These are phyloP conservation scores for Drosophila subquinaria DNA, from an alignment of 2,888 invertebrate species.

Conservation along the genomic window DNA sequence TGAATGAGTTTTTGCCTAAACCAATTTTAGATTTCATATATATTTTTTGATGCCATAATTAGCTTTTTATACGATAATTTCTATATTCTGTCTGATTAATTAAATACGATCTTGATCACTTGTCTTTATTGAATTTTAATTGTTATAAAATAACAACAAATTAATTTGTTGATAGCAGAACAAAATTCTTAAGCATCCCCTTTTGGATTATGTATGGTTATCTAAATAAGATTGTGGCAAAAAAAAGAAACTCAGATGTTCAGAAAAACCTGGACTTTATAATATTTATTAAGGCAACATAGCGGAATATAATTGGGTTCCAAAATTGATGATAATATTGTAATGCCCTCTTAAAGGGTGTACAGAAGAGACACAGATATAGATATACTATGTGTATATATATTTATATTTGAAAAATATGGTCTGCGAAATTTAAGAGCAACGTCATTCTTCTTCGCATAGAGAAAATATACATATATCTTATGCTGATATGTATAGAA, in stretches of 20 bases:
- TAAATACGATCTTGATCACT: not conserved
- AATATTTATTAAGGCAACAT: not conserved
- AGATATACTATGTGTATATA: constrained; percentile 13
- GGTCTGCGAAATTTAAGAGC: constrained; percentile 50
- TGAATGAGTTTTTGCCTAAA: too few relatives aligned
- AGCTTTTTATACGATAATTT: too few relatives aligned
- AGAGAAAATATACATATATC: constrained; percentile 9
- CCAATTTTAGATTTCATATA: too few relatives aligned
- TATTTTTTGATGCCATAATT: too few relatives aligned
- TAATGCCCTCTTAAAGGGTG: constrained; percentile 11
- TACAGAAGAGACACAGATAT: constrained; percentile 6
- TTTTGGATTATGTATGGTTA: too few relatives aligned
- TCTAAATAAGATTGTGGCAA: too few relatives aligned
- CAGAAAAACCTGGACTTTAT: not conserved
- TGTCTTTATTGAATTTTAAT: not conserved
- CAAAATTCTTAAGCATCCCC: too few relatives aligned
- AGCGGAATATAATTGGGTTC: not conserved
- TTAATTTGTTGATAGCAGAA: too few relatives aligned
- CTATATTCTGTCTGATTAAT: too few relatives aligned
- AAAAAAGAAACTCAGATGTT: not conserved
- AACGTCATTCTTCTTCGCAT: constrained; percentile 44
- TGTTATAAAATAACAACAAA: too few relatives aligned
- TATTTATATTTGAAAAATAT: constrained; percentile 26
- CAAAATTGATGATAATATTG: not conserved
- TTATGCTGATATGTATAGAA: not conserved